Percentiles rank a stretch among this genome's conserved stretches.
These are phyloP conservation scores for Forficula auricularia DNA, from an alignment of 1,140 invertebrate species.

Conservation along the genomic window DNA sequence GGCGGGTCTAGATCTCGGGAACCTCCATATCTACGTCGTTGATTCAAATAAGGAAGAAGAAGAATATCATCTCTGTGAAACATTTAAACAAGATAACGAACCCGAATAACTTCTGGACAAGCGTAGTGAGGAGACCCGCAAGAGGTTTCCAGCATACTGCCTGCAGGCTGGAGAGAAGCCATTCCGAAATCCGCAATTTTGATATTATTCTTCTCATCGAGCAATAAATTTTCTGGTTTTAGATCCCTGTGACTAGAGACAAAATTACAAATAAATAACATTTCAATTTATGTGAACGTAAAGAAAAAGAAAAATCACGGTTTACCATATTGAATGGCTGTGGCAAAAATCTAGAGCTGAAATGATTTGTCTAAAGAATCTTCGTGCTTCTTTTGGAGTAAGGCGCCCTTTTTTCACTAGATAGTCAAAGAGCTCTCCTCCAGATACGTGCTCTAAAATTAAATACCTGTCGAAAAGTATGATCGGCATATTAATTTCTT, in stretches of 20 bases:
- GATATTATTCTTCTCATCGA: constrained; percentile 98
- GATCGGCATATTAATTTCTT: too few species aligned
- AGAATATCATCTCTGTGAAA: too few species aligned
- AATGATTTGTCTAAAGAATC: constrained; percentile 98
- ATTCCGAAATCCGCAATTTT: constrained; percentile 99
- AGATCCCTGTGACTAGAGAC: constrained; percentile 84
- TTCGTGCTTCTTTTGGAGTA: constrained; percentile 92
- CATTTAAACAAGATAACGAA: constrained; percentile 45
- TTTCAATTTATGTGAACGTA: too few species aligned
- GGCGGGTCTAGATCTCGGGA: too few species aligned
- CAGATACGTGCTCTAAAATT: constrained; percentile 95
- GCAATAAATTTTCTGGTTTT: constrained; percentile 94
- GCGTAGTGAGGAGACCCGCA: constrained; percentile 99
- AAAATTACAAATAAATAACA: constrained; percentile 8
- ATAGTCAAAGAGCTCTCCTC: constrained; percentile 98
- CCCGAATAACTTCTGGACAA: constrained; percentile 98
- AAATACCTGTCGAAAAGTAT: constrained; percentile 71
- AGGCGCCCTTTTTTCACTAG: constrained; percentile 95
- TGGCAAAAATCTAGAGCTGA: constrained; percentile 99
- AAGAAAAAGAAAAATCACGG: neutral
- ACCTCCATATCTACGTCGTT: too few species aligned
- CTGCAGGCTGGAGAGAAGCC: constrained; percentile 96
- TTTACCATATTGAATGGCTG: constrained; percentile 98
- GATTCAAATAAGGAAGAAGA: too few species aligned
- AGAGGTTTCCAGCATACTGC: constrained; percentile 95